phyloP scores from a whole-genome alignment of 1,140 invertebrate genomes.

The Ridgeia piscesae region DNA sequence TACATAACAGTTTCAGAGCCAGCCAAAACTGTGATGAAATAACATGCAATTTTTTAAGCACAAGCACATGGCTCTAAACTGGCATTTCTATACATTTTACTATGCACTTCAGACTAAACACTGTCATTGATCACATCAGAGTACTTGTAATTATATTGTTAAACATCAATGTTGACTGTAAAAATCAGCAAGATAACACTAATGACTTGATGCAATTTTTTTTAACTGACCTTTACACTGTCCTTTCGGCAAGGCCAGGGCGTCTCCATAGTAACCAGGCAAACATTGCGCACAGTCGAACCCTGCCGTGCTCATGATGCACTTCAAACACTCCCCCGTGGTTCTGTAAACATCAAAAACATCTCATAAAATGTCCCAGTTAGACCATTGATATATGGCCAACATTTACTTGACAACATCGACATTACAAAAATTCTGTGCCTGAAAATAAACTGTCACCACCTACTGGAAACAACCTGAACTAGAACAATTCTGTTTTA shows the following conservation, averaged over 20 bases:
- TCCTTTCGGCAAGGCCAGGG: slow-evolving; percentile 73
- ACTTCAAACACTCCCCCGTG: slow-evolving; percentile 93
- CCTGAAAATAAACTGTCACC: background rate
- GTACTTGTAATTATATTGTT: too few species aligned
- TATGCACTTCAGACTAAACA: too few species aligned
- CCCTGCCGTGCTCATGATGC: slow-evolving; percentile 95
- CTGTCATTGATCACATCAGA: too few species aligned
- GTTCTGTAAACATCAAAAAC: slow-evolving; percentile 61
- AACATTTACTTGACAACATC: background rate
- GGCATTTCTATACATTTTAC: too few species aligned
- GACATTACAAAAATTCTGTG: background rate
- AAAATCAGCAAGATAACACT: background rate
- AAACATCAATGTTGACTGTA: background rate
- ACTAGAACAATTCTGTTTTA: background rate
- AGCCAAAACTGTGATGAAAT: background rate
- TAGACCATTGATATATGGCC: background rate
- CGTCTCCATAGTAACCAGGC: slow-evolving; percentile 67
- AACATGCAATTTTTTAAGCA: too few species aligned
- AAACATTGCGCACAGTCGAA: slow-evolving; percentile 81
- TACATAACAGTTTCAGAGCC: background rate
- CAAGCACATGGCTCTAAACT: too few species aligned
- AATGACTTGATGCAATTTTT: background rate
- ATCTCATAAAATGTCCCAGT: background rate
- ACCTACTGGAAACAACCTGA: too few species aligned
- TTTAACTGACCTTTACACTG: slow-evolving; percentile 72